Conservation (phyloP, 2,113 vertebrate species). For the Nerophis ophidion region DNA sequence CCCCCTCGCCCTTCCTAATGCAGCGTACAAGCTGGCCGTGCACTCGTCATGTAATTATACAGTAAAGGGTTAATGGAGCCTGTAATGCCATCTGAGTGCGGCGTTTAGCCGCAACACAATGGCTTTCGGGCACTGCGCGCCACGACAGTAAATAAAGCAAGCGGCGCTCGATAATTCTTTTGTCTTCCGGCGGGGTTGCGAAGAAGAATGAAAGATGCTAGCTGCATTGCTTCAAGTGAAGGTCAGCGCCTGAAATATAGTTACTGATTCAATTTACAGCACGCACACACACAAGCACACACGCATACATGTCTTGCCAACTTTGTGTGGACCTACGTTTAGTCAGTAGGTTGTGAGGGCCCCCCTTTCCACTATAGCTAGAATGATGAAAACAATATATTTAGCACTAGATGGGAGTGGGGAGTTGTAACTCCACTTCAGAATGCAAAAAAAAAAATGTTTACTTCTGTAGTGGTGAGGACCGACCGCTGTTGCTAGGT, state of each 20-base stretch:
- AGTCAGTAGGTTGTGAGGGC: no score
- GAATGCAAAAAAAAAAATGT: no score
- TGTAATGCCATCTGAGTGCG: slow-evolving; percentile 44
- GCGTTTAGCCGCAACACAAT: slow-evolving; percentile 44
- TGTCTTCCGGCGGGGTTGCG: slow-evolving; percentile 6
- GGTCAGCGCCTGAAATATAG: not conserved
- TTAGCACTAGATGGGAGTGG: no score
- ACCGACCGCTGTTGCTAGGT: no score
- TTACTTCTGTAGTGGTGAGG: no score
- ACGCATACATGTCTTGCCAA: no score
- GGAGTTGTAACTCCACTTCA: no score
- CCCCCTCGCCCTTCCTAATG: no score
- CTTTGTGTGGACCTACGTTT: no score
- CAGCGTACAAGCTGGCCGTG: slow-evolving; percentile 15
- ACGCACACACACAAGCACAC: no score
- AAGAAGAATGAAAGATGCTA: not conserved
- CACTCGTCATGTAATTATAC: slow-evolving; percentile 40
- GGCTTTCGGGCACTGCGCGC: slow-evolving; percentile 12
- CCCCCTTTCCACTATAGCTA: no score
- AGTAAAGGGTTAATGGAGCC: slow-evolving; percentile 47
- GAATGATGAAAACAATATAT: no score
- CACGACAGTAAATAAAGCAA: slow-evolving; percentile 1
- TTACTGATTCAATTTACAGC: not conserved
- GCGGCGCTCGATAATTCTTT: not conserved
- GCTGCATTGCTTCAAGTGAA: not conserved